Evolutionary conservation across 2,888 invertebrate species (phyloP), one percentile per base, ranked within the genome.

Genomic region (Antitype chi): DNA sequence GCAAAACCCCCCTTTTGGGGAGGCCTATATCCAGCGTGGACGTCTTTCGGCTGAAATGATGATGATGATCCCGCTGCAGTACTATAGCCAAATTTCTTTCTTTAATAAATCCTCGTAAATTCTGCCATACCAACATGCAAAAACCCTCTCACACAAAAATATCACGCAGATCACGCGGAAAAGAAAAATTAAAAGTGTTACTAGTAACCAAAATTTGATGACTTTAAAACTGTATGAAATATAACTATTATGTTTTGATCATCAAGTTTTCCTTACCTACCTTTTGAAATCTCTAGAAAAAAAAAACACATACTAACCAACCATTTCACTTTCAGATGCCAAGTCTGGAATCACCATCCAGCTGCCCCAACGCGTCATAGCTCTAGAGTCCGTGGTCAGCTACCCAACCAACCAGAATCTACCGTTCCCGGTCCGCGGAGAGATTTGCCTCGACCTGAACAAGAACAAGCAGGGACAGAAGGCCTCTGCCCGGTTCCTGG

Each of bases 381-480:
- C 98, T 0, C 89, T 98, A 4, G 98, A 98, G 89, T 95, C 97
- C 0, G 90, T 93, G 0, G 95, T 97, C n/a, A 90, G 94, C 13
- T 93, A 95, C 85, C 97, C 97, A 0, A 92, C 93, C 0, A 90
- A 93, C 89, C 93, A 95, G 74, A 89, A 90, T 0, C 71, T 97
- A 43, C 97, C 97, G 0, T 98, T 98, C 85, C 97, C 97, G 49
- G 96, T 97, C 85, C 97, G 97, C 73, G 97, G 97, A 17, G 98
- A 98, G 71, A 88, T 97, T 9, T 95, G 96, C 15, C 94, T 98
- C 60, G 98, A 98, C 91, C 93, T 98, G 71, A 98, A 98, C 94
- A 98, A 98, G 91, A 97, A 97, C 88, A 97, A 97, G 84, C 98
- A 98, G 0, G 97, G 97, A n/a, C 97, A 98, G 85, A 98, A 98